phyloP scores from a whole-genome alignment of 2,113 vertebrate species.

The Oxyruncus cristatus region DNA sequence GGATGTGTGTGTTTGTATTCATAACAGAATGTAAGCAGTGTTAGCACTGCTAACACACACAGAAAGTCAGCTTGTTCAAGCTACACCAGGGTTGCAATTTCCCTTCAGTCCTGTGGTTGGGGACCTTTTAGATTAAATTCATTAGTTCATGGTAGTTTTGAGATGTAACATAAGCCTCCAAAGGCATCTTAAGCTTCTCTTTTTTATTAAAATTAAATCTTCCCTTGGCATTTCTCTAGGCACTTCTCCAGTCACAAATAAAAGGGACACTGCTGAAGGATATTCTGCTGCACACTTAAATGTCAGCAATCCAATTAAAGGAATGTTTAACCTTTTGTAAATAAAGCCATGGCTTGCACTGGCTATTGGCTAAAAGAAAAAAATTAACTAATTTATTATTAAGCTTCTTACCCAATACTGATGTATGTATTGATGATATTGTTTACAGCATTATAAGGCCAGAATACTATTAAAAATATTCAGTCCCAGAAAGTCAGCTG shows the following conservation, averaged over 20 bases:
- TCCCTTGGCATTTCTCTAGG: conserved; percentile 69
- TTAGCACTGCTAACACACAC: not conserved
- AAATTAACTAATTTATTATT: conserved; percentile 52
- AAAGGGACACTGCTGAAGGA: conserved; percentile 56
- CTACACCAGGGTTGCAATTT: not conserved
- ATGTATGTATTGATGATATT: conserved; percentile 5
- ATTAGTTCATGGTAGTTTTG: conserved; percentile 61
- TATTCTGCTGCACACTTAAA: conserved; percentile 55
- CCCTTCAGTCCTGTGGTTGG: conserved; percentile 1
- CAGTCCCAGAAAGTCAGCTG: conserved; percentile 32
- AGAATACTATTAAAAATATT: conserved; percentile 5
- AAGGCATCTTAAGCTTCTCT: conserved; percentile 54
- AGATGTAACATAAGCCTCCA: conserved; percentile 65
- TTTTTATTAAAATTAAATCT: conserved; percentile 74
- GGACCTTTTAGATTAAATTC: conserved; percentile 67
- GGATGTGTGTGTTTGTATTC: not conserved
- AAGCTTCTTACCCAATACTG: conserved; percentile 22
- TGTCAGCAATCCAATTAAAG: conserved; percentile 76
- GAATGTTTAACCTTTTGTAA: conserved; percentile 75
- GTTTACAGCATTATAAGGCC: conserved; percentile 25
- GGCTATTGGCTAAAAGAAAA: conserved; percentile 36
- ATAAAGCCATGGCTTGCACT: conserved; percentile 58
- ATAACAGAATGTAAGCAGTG: not conserved
- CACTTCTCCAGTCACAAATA: conserved; percentile 56
- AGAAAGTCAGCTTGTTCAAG: not conserved